Percentiles rank a stretch among this genome's conserved stretches.
These are phyloP conservation scores for Prunella fulvescens DNA, from an alignment of 2,113 vertebrate species.

Conservation along the genomic window DNA sequence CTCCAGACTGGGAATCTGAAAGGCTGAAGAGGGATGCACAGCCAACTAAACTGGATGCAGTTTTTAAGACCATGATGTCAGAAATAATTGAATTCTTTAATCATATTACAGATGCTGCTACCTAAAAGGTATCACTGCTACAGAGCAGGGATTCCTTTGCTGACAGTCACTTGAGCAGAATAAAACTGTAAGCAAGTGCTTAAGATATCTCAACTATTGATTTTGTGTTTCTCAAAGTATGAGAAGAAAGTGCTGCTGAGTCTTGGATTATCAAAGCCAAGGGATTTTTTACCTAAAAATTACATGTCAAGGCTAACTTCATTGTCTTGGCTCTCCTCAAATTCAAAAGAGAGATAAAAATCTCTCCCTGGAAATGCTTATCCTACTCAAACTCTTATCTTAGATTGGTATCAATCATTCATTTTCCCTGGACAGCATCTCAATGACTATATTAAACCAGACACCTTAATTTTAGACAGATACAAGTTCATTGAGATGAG, in stretches of 20 bases:
- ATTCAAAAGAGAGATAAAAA: slow-evolving; percentile 56
- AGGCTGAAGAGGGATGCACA: not conserved
- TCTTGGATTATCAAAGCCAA: slow-evolving; percentile 16
- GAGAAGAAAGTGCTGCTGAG: slow-evolving; percentile 26
- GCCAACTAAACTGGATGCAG: not conserved
- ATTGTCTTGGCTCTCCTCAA: slow-evolving; percentile 36
- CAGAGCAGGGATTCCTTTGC: not conserved
- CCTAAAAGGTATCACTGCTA: not conserved
- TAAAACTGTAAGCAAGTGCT: not conserved
- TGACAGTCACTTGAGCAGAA: slow-evolving; percentile 2
- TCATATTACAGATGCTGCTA: not conserved
- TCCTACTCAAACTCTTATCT: slow-evolving; percentile 49
- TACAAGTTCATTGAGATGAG: slow-evolving; percentile 1
- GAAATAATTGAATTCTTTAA: not conserved
- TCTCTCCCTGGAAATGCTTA: slow-evolving; percentile 61
- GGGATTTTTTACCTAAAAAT: slow-evolving; percentile 20
- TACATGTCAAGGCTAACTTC: slow-evolving; percentile 30
- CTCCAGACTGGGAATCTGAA: not conserved
- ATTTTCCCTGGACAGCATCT: slow-evolving; percentile 33
- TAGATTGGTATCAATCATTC: slow-evolving; percentile 60
- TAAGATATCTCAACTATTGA: not conserved
- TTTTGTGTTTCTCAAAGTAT: slow-evolving; percentile 12
- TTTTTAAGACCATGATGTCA: not conserved
- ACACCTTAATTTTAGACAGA: slow-evolving; percentile 38
- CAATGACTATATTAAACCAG: slow-evolving; percentile 47